Evolutionary conservation across 2,797 vertebrate species (phyloP).

Genomic region (Tokudaia tokunoshimensis): DNA sequence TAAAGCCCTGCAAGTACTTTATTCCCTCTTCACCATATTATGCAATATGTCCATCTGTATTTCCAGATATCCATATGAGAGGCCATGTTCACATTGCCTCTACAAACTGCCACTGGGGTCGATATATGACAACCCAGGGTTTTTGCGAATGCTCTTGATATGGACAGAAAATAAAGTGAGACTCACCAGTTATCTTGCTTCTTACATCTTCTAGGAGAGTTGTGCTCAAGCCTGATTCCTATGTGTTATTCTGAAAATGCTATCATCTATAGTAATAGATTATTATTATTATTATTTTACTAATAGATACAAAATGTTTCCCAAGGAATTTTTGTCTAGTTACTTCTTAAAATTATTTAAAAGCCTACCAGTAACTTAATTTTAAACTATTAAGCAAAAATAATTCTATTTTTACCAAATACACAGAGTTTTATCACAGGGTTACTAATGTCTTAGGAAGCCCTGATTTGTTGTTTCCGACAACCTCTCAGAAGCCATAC

Average conservation of each 20-base stretch:
- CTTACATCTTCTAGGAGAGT: not conserved
- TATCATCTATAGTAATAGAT: not conserved
- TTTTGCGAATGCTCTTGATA: not conserved
- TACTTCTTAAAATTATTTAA: not conserved
- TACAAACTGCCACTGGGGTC: not conserved
- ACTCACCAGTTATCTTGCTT: slow-evolving; percentile 33
- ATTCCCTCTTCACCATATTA: not conserved
- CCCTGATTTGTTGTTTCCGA: not conserved
- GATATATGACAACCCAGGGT: not conserved
- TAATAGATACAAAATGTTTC: not conserved
- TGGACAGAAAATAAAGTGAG: not conserved
- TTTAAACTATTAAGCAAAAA: not conserved
- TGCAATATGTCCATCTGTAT: not conserved
- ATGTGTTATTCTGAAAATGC: not conserved
- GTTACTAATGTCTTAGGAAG: not conserved
- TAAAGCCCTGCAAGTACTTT: not conserved
- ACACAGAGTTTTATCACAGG: not conserved
- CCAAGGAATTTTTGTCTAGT: not conserved
- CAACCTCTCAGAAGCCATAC: not conserved
- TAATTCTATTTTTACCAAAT: not conserved
- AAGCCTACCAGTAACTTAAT: not conserved
- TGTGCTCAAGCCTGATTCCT: not conserved
- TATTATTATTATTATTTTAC: not conserved
- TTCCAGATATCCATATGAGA: not conserved
- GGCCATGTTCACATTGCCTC: not conserved